Evolutionary conservation across 2,113 vertebrate genomes (phyloP).

Genomic region (Myiozetetes cayanensis): DNA sequence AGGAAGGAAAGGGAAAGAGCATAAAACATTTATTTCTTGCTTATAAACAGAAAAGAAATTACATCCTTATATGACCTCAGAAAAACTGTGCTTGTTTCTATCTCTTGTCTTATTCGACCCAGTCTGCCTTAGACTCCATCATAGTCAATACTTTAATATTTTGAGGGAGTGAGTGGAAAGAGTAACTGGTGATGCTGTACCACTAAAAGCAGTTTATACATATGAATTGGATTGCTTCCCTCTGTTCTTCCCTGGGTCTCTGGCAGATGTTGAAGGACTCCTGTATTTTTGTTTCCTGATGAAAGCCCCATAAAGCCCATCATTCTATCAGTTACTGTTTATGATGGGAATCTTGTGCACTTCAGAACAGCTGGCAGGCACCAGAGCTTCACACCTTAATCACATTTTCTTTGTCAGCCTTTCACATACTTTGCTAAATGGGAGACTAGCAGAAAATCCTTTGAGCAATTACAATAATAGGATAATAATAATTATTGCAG

Average conservation of each 20-base stretch:
- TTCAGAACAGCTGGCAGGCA: conserved; percentile 1
- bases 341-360: conserved; percentile 28
- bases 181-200: neutral
- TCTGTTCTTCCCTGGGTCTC: neutral
- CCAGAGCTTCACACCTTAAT: conserved; percentile 35
- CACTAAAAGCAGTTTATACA: neutral
- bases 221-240: neutral
- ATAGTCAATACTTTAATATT: neutral
- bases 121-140: neutral
- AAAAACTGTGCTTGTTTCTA: neutral
- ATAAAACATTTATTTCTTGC: neutral
- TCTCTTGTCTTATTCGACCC: neutral
- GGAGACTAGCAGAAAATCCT: conserved; percentile 40
- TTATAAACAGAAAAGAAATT: neutral
- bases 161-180: neutral
- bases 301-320: conserved; percentile 20
- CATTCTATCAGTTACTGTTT: conserved; percentile 17
- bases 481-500: conserved; percentile 43
- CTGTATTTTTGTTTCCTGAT: conserved; percentile 23
- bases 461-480: conserved; percentile 41
- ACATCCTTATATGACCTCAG: neutral
- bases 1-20: neutral
- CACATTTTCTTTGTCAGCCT: conserved; percentile 28
- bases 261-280: neutral
- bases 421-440: conserved; percentile 16